phyloP scores from a whole-genome alignment of 2,888 invertebrate genomes.

The Augiades crinisus region DNA sequence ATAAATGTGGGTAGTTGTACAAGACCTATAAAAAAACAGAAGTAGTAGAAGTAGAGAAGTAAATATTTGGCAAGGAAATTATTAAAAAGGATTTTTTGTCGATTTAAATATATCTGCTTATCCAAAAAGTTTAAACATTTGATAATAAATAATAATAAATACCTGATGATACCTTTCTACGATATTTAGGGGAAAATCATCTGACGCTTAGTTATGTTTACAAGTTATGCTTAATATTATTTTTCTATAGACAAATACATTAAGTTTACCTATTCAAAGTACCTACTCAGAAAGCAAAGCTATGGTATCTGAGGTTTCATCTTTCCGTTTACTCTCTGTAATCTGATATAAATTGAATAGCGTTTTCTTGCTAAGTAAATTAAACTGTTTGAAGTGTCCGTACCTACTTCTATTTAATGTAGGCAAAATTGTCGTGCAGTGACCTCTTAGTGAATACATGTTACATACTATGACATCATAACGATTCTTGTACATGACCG shows the following conservation, averaged over 20 bases:
- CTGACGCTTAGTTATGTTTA: no score
- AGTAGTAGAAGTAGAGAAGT: no score
- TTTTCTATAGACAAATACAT: not conserved
- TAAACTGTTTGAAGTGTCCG: conserved; percentile 1
- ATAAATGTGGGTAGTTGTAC: no score
- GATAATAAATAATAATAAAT: no score
- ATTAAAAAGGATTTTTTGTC: no score
- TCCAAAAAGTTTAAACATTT: no score
- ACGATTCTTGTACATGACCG: not conserved
- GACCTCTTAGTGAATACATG: not conserved
- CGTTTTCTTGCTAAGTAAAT: conserved; percentile 7
- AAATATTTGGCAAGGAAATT: no score
- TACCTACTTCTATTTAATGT: not conserved
- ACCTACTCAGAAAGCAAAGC: conserved; percentile 9
- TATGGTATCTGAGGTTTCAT: not conserved
- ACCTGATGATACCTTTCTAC: no score
- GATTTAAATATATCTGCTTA: no score
- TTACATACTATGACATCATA: not conserved
- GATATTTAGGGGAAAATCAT: no score
- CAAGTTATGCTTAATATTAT: not conserved
- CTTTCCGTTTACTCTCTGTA: conserved; percentile 14
- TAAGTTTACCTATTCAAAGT: conserved; percentile 13
- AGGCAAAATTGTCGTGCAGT: not conserved
- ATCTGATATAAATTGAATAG: conserved; percentile 10
- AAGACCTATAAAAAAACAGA: no score